Percentiles rank a stretch among this genome's conserved stretches.
Evolutionary conservation across 1,140 invertebrate genomes (phyloP).

Genomic region (Lepidurus apus): DNA sequence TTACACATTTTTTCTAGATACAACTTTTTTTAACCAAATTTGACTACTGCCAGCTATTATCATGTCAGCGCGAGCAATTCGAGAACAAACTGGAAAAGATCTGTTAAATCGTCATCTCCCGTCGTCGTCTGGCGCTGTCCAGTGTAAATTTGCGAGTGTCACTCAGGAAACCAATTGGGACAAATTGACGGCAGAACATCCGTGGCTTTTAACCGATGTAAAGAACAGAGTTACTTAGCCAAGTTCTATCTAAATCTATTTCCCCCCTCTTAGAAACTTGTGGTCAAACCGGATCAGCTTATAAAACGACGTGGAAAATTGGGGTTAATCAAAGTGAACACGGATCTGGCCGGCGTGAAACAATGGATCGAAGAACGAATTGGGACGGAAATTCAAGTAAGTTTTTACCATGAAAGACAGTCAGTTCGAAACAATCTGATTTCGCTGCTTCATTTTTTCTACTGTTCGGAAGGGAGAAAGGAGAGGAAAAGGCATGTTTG

Average conservation of each 20-base stretch:
- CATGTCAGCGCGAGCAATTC: constrained; percentile 98
- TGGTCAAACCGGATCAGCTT: constrained; percentile 97
- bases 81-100: constrained; percentile 91
- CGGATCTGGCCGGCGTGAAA: constrained; percentile 66
- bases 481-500: neutral
- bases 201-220: constrained; percentile 79
- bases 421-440: neutral
- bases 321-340: constrained; percentile 93
- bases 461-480: no score
- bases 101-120: constrained; percentile 81
- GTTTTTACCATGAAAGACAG: neutral
- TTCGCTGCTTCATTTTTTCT: no score
- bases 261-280: constrained; percentile 61
- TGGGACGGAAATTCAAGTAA: constrained; percentile 73
- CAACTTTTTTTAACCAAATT: neutral
- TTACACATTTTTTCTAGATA: neutral
- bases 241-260: neutral
- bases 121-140: constrained; percentile 58
- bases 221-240: neutral
- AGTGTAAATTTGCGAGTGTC: constrained; percentile 76
- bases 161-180: constrained; percentile 73
- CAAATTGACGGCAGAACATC: constrained; percentile 65
- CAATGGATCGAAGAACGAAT: constrained; percentile 84
- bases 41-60: constrained; percentile 26
- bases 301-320: constrained; percentile 97